phyloP scores from a whole-genome alignment of 2,113 vertebrate species.

The Crotophaga sulcirostris region DNA sequence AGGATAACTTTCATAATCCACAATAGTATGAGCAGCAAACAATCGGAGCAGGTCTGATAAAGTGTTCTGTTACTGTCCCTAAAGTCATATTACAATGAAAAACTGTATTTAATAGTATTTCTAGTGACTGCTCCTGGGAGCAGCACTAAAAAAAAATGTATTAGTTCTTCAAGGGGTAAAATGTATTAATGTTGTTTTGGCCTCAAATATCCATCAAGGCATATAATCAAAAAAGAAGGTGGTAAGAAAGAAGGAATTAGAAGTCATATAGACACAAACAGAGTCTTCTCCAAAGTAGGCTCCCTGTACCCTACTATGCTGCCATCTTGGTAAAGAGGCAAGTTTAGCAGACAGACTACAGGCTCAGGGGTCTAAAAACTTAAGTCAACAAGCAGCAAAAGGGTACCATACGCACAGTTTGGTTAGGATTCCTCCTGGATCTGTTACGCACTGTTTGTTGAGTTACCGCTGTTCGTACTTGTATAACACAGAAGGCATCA shows the following conservation, averaged over 20 bases:
- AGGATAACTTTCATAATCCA: not conserved
- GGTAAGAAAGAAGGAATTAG: not conserved
- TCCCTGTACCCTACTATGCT: not conserved
- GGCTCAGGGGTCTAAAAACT: not conserved
- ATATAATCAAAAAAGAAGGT: not conserved
- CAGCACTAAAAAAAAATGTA: not conserved
- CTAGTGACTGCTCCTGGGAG: not conserved
- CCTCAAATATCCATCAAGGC: not conserved
- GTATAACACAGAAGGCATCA: not conserved
- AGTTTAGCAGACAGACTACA: not conserved
- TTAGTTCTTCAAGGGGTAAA: not conserved
- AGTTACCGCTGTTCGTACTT: not conserved
- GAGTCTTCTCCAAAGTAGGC: not conserved
- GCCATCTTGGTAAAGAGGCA: not conserved
- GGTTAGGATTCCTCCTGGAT: not conserved
- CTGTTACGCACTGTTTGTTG: not conserved
- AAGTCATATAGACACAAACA: not conserved
- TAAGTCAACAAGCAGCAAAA: not conserved
- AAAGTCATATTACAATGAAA: not conserved
- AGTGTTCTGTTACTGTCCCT: not conserved
- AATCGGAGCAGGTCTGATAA: not conserved
- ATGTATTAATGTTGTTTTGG: not conserved
- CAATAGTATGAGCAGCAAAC: not conserved
- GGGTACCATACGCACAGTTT: not conserved
- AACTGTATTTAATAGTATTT: not conserved